Conservation (phyloP, 92 coral and sea anemone genomes). For the Actinernus sp. region DNA sequence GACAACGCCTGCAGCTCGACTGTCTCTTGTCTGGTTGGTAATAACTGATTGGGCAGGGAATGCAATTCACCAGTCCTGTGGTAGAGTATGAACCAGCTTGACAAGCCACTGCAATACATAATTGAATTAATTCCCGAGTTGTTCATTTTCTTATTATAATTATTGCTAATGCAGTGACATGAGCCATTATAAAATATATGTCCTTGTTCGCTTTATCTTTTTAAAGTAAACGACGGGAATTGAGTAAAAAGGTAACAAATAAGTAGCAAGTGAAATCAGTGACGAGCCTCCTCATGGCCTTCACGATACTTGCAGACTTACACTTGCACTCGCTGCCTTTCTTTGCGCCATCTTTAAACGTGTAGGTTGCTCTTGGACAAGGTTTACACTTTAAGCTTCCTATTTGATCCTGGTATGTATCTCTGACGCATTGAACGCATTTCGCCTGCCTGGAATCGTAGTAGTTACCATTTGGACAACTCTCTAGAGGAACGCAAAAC, state of each 20-base stretch:
- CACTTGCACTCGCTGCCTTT: constrained; percentile 73
- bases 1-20: constrained; percentile 72
- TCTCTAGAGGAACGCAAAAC: constrained; percentile 60
- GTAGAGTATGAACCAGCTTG: constrained; percentile 85
- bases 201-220: too few species aligned
- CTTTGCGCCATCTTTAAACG: constrained; percentile 59
- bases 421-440: constrained; percentile 71
- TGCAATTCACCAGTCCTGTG: constrained; percentile 82
- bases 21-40: constrained; percentile 79
- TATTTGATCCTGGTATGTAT: constrained; percentile 70
- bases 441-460: constrained; percentile 39
- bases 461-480: constrained; percentile 84
- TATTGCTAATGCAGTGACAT: not conserved
- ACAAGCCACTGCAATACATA: constrained; percentile 67
- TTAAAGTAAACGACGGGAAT: too few species aligned
- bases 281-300: too few species aligned
- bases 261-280: too few species aligned
- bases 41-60: constrained; percentile 68
- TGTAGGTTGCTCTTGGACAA: constrained; percentile 70
- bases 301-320: too few species aligned
- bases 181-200: too few species aligned
- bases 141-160: too few species aligned
- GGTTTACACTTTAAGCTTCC: constrained; percentile 74
- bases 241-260: too few species aligned
- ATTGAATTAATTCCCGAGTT: too few species aligned